These are phyloP conservation scores for Phalacrocorax carbo DNA, from an alignment of 2,113 vertebrate species.

Conservation along the genomic window DNA sequence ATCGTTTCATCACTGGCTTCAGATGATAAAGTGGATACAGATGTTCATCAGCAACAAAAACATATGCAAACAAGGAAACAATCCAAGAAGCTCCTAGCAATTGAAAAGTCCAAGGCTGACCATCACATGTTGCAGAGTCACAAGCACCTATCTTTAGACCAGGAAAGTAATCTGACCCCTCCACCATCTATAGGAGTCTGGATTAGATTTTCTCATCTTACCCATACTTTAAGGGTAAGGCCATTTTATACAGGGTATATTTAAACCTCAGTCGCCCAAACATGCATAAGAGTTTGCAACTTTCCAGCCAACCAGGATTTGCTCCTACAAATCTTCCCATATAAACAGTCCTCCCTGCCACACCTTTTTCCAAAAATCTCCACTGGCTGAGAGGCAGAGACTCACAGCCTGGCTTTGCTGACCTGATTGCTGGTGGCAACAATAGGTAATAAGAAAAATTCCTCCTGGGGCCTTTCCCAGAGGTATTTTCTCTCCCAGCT, in stretches of 20 bases:
- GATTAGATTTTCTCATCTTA: background rate
- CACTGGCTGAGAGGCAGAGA: background rate
- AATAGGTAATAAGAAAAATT: background rate
- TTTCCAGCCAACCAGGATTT: background rate
- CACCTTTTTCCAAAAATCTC: background rate
- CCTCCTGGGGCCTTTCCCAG: background rate
- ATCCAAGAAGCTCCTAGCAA: constrained; percentile 13
- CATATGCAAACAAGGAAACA: background rate
- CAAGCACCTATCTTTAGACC: background rate
- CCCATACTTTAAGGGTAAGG: background rate
- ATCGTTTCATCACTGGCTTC: background rate
- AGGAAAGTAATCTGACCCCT: background rate
- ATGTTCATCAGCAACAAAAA: constrained; percentile 43
- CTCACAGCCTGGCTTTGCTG: background rate
- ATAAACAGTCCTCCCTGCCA: background rate
- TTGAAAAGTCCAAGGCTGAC: background rate
- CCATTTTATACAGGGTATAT: background rate
- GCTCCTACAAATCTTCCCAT: background rate
- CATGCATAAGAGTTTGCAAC: background rate
- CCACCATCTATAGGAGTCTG: background rate
- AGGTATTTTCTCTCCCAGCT: background rate
- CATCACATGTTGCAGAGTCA: background rate
- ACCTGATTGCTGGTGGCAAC: background rate
- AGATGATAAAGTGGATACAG: constrained; percentile 13
- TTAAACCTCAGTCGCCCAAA: background rate